phyloP scores from a whole-genome alignment of 2,113 vertebrate species.

The Ammodytes marinus region DNA sequence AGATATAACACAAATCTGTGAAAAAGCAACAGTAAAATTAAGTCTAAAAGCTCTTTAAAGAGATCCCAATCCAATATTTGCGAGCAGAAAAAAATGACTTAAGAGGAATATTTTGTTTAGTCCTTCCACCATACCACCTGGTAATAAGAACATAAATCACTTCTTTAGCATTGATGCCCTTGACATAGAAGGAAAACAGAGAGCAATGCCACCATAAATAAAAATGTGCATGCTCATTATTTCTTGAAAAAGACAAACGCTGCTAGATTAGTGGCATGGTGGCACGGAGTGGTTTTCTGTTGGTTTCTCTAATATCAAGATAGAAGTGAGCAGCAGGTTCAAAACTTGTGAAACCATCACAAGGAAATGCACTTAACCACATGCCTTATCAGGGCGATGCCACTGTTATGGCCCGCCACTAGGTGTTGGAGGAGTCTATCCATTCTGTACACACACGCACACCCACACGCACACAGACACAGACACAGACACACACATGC shows the following conservation, averaged over 20 bases:
- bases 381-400: slow-evolving; percentile 18
- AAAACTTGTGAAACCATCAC: not conserved
- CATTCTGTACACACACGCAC: not conserved
- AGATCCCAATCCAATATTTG: not conserved
- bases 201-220: not conserved
- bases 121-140: not conserved
- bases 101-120: not conserved
- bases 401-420: slow-evolving; percentile 4
- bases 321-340: not conserved
- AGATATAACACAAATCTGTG: not conserved
- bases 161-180: not conserved
- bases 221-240: not conserved
- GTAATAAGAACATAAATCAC: not conserved
- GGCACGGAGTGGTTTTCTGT: not conserved
- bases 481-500: slow-evolving; percentile 23
- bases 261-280: slow-evolving; percentile 4
- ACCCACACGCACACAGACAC: slow-evolving; percentile 16
- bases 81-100: not conserved
- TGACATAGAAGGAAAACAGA: not conserved
- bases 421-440: slow-evolving; percentile 16
- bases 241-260: not conserved
- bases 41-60: not conserved
- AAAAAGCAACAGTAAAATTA: not conserved
- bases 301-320: not conserved
- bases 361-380: not conserved